Percentiles rank a stretch among this genome's conserved stretches.
These are phyloP conservation scores for Cynodonichthys magdalenae DNA, from an alignment of 2,797 vertebrate species.

Conservation along the genomic window DNA sequence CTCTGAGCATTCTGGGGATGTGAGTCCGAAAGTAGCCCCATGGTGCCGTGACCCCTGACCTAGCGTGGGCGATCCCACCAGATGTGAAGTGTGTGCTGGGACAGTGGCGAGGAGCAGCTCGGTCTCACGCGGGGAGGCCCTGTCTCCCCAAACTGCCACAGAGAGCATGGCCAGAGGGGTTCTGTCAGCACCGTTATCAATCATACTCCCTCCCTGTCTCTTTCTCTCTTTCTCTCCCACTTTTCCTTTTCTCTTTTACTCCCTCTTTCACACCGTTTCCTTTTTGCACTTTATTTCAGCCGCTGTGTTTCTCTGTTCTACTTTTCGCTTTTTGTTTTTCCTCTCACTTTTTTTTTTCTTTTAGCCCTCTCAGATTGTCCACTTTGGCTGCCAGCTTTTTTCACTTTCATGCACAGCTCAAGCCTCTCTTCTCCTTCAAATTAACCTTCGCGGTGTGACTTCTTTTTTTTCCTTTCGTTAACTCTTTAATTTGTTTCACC, in stretches of 20 bases:
- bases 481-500: conserved; percentile 63
- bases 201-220: conserved; percentile 78
- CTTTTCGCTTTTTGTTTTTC: conserved; percentile 62
- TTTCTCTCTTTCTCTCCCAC: conserved; percentile 60
- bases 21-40: conserved; percentile 79
- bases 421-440: conserved; percentile 33
- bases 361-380: conserved; percentile 55
- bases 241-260: conserved; percentile 41
- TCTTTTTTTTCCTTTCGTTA: conserved; percentile 42
- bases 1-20: conserved; percentile 75
- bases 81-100: conserved; percentile 84
- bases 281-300: conserved; percentile 67
- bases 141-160: conserved; percentile 83
- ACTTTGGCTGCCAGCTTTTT: conserved; percentile 48
- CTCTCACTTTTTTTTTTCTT: conserved; percentile 43
- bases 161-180: conserved; percentile 84
- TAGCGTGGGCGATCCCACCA: conserved; percentile 83
- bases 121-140: conserved; percentile 81
- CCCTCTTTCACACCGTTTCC: conserved; percentile 67
- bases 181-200: conserved; percentile 85
- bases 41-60: conserved; percentile 77
- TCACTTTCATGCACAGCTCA: conserved; percentile 47
- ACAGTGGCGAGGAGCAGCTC: conserved; percentile 80
- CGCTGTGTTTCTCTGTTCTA: conserved; percentile 49
- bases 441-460: conserved; percentile 63